Conservation (phyloP, 2,888 invertebrate species). For the Tryphoninae sp. region DNA sequence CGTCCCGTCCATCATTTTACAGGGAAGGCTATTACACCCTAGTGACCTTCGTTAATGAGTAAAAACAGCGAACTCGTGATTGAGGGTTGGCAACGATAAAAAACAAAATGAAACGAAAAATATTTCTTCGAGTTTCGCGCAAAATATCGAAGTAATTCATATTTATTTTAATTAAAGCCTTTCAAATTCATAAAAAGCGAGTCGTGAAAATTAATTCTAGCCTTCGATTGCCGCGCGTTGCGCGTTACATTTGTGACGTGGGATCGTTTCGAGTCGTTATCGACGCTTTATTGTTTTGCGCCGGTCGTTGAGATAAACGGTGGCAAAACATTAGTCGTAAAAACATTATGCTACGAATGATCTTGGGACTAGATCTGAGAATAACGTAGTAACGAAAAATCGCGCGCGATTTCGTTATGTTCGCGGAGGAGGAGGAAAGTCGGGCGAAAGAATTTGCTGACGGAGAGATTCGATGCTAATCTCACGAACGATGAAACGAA, state of each 20-base stretch:
- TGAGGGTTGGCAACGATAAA: background rate
- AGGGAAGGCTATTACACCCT: background rate
- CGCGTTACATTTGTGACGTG: background rate
- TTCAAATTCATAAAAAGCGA: background rate
- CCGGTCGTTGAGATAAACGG: background rate
- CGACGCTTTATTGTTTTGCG: background rate
- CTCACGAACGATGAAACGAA: background rate
- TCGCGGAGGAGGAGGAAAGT: background rate
- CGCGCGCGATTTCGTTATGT: background rate
- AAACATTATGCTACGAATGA: background rate
- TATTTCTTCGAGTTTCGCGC: no score
- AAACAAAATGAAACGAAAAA: background rate
- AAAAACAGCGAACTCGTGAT: background rate
- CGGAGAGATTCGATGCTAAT: background rate
- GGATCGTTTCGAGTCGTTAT: background rate
- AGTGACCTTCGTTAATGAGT: conserved; percentile 46
- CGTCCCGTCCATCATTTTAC: background rate
- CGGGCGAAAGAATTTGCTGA: background rate
- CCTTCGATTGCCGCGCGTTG: background rate
- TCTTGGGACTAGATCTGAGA: background rate
- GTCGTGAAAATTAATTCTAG: background rate
- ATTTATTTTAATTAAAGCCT: no score
- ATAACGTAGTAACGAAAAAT: background rate
- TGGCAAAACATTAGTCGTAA: background rate
- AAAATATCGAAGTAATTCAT: no score